These are phyloP conservation scores for Gambusia holbrooki DNA, from an alignment of 2,113 vertebrate genomes.

Conservation along the genomic window DNA sequence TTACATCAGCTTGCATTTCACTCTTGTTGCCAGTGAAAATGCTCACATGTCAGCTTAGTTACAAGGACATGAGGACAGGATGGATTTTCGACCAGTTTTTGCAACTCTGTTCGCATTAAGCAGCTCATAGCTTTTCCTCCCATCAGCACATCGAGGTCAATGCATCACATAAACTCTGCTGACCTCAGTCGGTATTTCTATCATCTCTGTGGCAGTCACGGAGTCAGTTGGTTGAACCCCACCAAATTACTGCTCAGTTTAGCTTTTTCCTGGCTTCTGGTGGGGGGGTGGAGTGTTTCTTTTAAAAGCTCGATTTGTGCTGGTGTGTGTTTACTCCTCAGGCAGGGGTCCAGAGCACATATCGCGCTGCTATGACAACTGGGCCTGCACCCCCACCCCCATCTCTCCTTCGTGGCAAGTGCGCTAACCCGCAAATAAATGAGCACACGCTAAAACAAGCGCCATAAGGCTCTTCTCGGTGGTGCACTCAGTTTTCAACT, in stretches of 20 bases:
- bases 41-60: constrained; percentile 9
- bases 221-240: constrained; percentile 27
- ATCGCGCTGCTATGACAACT: constrained; percentile 72
- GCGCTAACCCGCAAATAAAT: constrained; percentile 28
- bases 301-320: constrained; percentile 32
- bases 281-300: not conserved
- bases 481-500: constrained; percentile 35
- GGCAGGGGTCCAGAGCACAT: constrained; percentile 71
- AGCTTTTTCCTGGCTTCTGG: constrained; percentile 3
- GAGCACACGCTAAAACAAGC: constrained; percentile 20
- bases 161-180: constrained; percentile 11
- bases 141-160: constrained; percentile 35
- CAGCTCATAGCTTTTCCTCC: not conserved
- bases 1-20: not conserved
- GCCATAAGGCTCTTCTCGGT: constrained; percentile 29
- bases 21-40: constrained; percentile 2
- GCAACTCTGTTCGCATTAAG: constrained; percentile 35
- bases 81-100: constrained; percentile 26
- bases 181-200: constrained; percentile 27
- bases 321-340: constrained; percentile 41
- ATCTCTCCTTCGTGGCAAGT: constrained; percentile 57
- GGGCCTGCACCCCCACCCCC: constrained; percentile 66
- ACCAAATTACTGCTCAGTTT: constrained; percentile 12
- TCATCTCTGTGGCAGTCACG: constrained; percentile 5
- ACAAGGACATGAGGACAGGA: not conserved